Percentiles rank a stretch among this genome's conserved stretches.
Conservation (phyloP, 2,113 vertebrate species). For the Engystomops pustulosus region DNA sequence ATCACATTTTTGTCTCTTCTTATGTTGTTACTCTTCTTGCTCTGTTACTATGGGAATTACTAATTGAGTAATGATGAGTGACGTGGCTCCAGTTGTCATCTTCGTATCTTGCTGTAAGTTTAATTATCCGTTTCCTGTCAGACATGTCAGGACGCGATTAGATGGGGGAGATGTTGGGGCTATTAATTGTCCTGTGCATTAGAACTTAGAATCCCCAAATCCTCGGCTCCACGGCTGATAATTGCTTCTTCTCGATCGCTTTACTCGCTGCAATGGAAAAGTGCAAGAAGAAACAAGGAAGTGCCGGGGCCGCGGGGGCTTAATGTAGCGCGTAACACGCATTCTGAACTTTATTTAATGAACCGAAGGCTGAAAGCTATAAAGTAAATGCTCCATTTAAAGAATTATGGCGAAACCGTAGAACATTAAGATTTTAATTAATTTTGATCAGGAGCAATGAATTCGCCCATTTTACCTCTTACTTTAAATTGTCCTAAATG, state of each 20-base stretch:
- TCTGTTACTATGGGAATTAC: constrained; percentile 15
- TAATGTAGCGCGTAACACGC: constrained; percentile 83
- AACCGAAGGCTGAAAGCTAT: constrained; percentile 86
- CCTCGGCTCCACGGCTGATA: constrained; percentile 87
- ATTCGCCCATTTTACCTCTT: constrained; percentile 67
- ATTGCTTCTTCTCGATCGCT: constrained; percentile 82
- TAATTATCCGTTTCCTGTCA: constrained; percentile 84
- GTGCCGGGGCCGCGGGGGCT: constrained; percentile 77
- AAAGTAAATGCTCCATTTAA: constrained; percentile 79
- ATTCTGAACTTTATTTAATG: constrained; percentile 87
- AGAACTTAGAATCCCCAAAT: constrained; percentile 84
- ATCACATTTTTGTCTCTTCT: neutral
- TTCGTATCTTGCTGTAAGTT: constrained; percentile 75
- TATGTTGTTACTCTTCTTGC: neutral
- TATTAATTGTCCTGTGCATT: constrained; percentile 89
- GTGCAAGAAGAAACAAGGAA: constrained; percentile 68
- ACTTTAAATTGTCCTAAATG: constrained; percentile 54
- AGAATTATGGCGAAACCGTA: constrained; percentile 76
- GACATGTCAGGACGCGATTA: constrained; percentile 83
- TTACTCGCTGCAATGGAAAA: constrained; percentile 77
- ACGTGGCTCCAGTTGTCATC: constrained; percentile 66
- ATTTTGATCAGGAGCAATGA: constrained; percentile 76
- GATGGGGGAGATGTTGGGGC: constrained; percentile 77
- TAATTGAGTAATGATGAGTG: constrained; percentile 66
- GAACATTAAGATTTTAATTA: constrained; percentile 79